Percentiles rank a stretch among this genome's conserved stretches.
phyloP scores from a whole-genome alignment of 1,140 invertebrate genomes.

The Orchesella cincta region DNA sequence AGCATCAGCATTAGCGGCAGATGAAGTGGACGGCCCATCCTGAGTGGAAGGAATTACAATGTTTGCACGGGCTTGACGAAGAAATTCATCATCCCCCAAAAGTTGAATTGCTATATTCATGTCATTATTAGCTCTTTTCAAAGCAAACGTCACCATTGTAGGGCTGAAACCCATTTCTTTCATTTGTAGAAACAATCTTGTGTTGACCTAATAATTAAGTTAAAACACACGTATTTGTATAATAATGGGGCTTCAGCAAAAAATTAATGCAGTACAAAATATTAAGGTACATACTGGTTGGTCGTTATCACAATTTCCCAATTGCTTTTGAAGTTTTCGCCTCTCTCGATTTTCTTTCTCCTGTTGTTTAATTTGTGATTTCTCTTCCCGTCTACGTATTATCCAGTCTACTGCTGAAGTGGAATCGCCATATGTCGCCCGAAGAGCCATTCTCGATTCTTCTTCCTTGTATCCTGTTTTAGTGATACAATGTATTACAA shows the following conservation, averaged over 20 bases:
- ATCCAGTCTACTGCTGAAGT: conserved; percentile 67
- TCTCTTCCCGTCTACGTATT: conserved; percentile 61
- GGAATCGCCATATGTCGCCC: conserved; percentile 64
- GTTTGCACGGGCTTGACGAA: conserved; percentile 56
- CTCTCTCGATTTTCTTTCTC: conserved; percentile 60
- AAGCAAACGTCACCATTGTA: conserved; percentile 61
- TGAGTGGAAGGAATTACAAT: conserved; percentile 41
- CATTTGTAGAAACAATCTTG: conserved; percentile 61
- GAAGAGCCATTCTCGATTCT: conserved; percentile 67
- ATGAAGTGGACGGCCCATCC: conserved; percentile 44
- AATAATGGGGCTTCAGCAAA: no score
- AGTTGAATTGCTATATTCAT: conserved; percentile 66
- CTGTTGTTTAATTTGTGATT: conserved; percentile 59
- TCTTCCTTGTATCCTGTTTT: conserved; percentile 65
- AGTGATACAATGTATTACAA: conserved; percentile 27
- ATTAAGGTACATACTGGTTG: conserved; percentile 17
- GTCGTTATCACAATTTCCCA: conserved; percentile 54
- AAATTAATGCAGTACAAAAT: conserved; percentile 26
- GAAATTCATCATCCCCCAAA: conserved; percentile 60
- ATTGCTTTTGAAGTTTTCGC: conserved; percentile 57
- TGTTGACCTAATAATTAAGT: conserved; percentile 58
- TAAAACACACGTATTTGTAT: neutral
- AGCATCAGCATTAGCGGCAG: neutral
- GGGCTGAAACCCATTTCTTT: conserved; percentile 68
- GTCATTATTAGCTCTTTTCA: conserved; percentile 68